Base-by-base conservation (phyloP, 2,113 vertebrate species). In the Callospermophilus lateralis region DNA sequence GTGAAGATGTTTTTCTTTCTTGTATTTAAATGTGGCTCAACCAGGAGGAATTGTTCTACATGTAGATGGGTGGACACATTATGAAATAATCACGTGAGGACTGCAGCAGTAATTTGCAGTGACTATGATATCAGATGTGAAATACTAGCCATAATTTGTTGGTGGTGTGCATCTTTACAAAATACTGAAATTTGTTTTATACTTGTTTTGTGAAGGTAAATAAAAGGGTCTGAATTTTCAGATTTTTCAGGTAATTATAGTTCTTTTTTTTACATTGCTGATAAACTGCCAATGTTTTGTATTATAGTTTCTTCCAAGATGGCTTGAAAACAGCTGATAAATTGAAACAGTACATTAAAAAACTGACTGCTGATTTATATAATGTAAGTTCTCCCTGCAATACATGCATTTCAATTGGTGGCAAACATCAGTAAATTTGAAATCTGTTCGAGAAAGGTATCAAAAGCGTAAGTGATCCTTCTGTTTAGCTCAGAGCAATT, bases 321-420 rank as follows among this genome's bases (percentile, higher is more conserved):
- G 99, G 99, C 98, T 99, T 99, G 99, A 99, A 99, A 99, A 99
- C 99, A 7, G 99, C 99, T 88, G 99, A 99, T 98, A 99, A 99
- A 98, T 98, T 99, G 97, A 99, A 99, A 98, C 99, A 99, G 96
- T 99, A 99, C 97, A 99, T 99, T 39, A 99, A 99, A 97, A 99
- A 99, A 98, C 97, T 99, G 98, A 99, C 99, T 98, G 99, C 99
- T 97, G 99, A 99, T 97, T 99, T 99, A 90, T 99, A 99, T 98
- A 99, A 99, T 92, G 99, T 99, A 99, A 99, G 99, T 99, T 84
- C 55, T 77, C 26, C 87, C 68, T 6, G 3, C 94, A 58, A 3
- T 63, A 22, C 32, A 8, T 77, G 4, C 6, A 45, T 68, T 89
- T 8, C 89, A 70, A 26, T 22, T 77, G 90, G 58, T 13, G 63